Conservation (phyloP, 2,113 vertebrate genomes). For the Ammodytes dubius region DNA sequence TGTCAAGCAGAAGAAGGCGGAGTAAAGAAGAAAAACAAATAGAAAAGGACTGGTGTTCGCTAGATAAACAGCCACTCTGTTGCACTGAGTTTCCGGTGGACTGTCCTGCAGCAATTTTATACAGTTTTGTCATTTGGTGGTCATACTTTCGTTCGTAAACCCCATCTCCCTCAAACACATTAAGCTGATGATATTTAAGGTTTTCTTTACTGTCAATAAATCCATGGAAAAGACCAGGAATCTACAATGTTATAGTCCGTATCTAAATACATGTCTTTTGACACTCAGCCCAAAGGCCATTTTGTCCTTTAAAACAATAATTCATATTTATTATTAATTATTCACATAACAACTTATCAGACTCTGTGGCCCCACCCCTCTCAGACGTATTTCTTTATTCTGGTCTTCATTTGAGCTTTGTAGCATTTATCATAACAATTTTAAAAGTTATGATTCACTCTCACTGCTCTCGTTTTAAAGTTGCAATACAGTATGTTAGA, state of each 20-base stretch:
- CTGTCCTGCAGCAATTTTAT: conserved; percentile 32
- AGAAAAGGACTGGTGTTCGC: background rate
- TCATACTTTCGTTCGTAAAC: background rate
- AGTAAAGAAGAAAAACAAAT: conserved; percentile 57
- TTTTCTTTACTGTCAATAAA: conserved; percentile 31
- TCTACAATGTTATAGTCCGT: background rate
- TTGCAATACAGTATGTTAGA: too few species aligned
- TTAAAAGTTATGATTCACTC: too few species aligned
- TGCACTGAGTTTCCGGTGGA: conserved; percentile 32
- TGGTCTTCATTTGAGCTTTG: too few species aligned
- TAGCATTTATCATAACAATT: too few species aligned
- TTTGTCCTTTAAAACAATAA: too few species aligned
- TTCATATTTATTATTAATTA: too few species aligned
- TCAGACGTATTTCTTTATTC: too few species aligned
- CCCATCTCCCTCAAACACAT: background rate
- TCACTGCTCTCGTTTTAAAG: too few species aligned
- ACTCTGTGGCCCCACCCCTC: too few species aligned
- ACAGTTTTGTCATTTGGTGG: conserved; percentile 6
- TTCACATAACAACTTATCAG: too few species aligned
- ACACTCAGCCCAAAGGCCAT: too few species aligned
- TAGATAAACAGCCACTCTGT: background rate
- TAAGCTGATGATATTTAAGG: too few species aligned
- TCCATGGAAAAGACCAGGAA: conserved; percentile 24
- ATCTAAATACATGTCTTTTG: background rate
- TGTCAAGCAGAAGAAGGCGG: conserved; percentile 81